Evolutionary conservation across 2,888 invertebrate species (phyloP).

Genomic region (Leucania comma): DNA sequence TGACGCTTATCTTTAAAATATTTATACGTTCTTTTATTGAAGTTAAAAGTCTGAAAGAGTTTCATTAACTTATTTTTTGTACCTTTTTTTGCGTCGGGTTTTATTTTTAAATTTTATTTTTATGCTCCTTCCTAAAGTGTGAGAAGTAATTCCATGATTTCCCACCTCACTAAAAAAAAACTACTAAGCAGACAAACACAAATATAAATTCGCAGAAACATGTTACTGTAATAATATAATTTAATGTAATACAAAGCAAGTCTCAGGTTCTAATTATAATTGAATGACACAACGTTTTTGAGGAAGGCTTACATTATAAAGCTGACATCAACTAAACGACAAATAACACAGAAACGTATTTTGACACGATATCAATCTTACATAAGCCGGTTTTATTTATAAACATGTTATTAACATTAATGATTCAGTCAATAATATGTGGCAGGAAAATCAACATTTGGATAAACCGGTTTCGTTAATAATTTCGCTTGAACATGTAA

Average conservation of each 20-base stretch:
- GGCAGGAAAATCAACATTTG: slow-evolving; percentile 68
- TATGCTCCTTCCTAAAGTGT: background rate
- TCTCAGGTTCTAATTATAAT: slow-evolving; percentile 36
- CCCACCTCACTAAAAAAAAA: background rate
- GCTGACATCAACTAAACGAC: slow-evolving; percentile 36
- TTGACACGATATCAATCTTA: slow-evolving; percentile 51
- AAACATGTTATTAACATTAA: slow-evolving; percentile 60
- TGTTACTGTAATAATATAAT: slow-evolving; percentile 17
- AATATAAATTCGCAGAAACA: slow-evolving; percentile 5
- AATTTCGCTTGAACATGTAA: slow-evolving; percentile 65
- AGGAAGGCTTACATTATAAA: slow-evolving; percentile 34
- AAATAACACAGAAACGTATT: slow-evolving; percentile 51
- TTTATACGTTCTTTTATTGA: no score
- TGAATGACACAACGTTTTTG: slow-evolving; percentile 38
- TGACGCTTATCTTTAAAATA: no score
- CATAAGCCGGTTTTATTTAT: slow-evolving; percentile 63
- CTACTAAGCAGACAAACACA: background rate
- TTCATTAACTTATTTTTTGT: no score
- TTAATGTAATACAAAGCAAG: slow-evolving; percentile 19
- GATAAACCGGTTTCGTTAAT: slow-evolving; percentile 67
- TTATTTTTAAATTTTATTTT: no score
- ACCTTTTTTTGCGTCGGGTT: no score
- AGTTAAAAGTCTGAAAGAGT: no score
- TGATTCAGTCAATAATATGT: slow-evolving; percentile 63
- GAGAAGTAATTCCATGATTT: background rate